Evolutionary conservation across 2,797 vertebrate genomes (phyloP).

Genomic region (Sitta carolinensis): DNA sequence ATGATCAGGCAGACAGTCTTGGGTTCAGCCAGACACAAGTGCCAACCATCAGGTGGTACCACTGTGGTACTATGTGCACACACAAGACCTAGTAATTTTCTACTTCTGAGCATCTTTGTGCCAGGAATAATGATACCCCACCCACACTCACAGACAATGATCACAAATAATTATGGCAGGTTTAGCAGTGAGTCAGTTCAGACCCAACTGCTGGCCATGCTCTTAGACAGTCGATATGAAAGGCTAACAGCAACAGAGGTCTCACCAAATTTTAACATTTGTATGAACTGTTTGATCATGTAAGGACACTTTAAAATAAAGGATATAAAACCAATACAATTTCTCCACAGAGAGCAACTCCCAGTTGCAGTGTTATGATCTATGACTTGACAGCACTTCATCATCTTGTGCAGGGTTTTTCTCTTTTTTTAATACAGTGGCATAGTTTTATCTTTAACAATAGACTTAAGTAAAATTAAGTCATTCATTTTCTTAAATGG

Average conservation of each 20-base stretch:
- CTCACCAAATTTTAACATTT: neutral
- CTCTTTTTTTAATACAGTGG: conserved; percentile 1
- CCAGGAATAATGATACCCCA: neutral
- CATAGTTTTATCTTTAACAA: conserved; percentile 64
- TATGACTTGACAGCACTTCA: conserved; percentile 65
- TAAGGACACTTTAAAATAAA: neutral
- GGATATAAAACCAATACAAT: neutral
- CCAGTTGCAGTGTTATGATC: conserved; percentile 58
- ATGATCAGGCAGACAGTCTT: neutral
- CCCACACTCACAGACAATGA: neutral
- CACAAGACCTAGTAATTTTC: neutral
- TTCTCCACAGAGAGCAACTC: conserved; percentile 17
- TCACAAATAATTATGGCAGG: neutral
- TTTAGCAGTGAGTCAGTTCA: neutral
- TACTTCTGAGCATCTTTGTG: neutral
- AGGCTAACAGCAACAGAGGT: neutral
- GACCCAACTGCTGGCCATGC: neutral
- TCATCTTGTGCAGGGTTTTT: conserved; percentile 9
- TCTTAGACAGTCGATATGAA: neutral
- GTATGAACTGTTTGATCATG: neutral
- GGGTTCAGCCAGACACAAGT: neutral
- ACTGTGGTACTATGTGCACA: neutral
- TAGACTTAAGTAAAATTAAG: conserved; percentile 38
- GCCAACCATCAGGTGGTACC: neutral
- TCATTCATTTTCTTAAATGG: conserved; percentile 38